Evolutionary conservation across 2,888 invertebrate species (phyloP).

Genomic region (Hoplodrina ambigua): DNA sequence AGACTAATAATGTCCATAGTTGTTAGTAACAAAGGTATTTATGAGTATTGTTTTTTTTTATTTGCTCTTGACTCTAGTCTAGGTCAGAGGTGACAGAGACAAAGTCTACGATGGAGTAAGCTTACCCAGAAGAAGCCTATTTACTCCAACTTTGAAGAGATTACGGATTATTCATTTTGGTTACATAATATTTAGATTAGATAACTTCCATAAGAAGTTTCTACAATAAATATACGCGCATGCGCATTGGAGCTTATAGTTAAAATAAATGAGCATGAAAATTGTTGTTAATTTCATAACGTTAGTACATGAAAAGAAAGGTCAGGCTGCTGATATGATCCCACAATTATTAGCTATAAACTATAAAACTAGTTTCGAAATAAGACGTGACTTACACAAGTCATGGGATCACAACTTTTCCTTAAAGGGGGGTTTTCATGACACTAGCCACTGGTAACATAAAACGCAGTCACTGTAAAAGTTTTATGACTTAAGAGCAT

Average conservation of each 20-base stretch:
- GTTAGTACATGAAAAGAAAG: constrained; percentile 46
- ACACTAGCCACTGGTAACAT: constrained; percentile 5
- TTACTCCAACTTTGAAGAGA: no score
- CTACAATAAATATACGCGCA: constrained; percentile 7
- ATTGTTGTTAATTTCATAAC: constrained; percentile 44
- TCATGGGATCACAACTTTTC: constrained; percentile 50
- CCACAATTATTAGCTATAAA: constrained; percentile 52
- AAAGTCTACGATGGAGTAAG: no score
- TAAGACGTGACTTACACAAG: constrained; percentile 53
- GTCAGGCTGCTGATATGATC: constrained; percentile 54
- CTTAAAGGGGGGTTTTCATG: constrained; percentile 31
- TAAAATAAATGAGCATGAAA: constrained; percentile 40
- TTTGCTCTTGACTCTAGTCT: no score
- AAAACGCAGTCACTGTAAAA: not conserved
- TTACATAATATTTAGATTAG: no score
- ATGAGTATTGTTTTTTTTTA: no score
- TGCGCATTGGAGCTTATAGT: constrained; percentile 2
- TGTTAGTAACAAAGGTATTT: no score
- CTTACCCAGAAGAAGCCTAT: no score
- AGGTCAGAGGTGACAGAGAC: no score
- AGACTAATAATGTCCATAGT: no score
- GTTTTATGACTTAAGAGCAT: no score
- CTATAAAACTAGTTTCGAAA: constrained; percentile 51
- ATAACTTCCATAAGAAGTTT: no score
- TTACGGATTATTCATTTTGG: no score